Evolutionary conservation across 2,888 invertebrate genomes (phyloP), one percentile per base, ranked within the genome.

Genomic region (Leptopilina syphax): DNA sequence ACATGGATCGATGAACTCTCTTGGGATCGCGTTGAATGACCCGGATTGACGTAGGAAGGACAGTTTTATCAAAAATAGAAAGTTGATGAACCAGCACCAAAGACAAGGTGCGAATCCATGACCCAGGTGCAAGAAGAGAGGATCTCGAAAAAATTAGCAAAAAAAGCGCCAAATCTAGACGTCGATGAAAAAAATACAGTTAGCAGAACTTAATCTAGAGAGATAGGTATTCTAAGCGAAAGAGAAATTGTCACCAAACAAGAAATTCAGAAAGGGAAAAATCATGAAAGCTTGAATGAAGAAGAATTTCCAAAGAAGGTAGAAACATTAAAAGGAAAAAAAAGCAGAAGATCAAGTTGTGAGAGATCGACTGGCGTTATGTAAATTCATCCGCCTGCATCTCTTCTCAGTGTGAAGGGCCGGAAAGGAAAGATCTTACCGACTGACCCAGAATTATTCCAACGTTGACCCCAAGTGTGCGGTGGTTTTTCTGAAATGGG

Each of bases 401-500:
- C 34, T 57, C 41, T 73, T 5, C 60, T 50, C 50, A 10, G 3
- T 34, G 73, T 73, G 57, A 73, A 73, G 57, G 73, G 73, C 73
- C 73, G n/a, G n/a, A 73, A 34, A 73, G 57, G 54, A 73, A 54
- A 73, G 73, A 73, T 34, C 57, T 73, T 73, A 57, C 73, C 73
- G 57, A 57, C 73, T 73, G 73, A 73, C 73, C 73, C 73, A 73
- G 57, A 73, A 73, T 73, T 57, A 73, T 57, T 73, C 73, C 41
- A 34, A 57, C 57, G 73, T 34, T 73, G 73, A 73, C 73, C 73
- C 73, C 34, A 54, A n/a, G 50, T 50, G 68, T 68, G 68, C 84
- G 86, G 82, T 83, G 86, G 86, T 87, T 84, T 88, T 87, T 87
- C 85, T 89, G 90, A 90, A 90, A 91, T 91, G 91, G 91, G 88